Evolutionary conservation across 2,797 vertebrate species (phyloP).

Genomic region (Pipistrellus pipistrellus): DNA sequence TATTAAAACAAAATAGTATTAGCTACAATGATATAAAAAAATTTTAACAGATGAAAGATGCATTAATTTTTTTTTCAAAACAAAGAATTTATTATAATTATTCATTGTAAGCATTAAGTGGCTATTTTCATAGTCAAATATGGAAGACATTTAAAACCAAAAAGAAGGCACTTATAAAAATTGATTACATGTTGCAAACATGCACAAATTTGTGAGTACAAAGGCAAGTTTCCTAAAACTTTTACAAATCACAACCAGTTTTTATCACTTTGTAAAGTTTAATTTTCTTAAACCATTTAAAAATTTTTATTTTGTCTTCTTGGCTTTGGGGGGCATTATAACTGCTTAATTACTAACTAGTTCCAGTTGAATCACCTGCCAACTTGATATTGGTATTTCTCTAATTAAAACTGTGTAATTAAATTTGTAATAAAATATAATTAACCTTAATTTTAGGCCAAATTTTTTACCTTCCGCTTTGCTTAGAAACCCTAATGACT

Average conservation of each 20-base stretch:
- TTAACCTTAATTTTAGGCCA: conserved; percentile 61
- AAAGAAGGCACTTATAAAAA: neutral
- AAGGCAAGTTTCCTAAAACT: neutral
- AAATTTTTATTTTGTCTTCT: neutral
- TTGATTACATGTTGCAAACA: neutral
- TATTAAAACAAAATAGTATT: conserved; percentile 7
- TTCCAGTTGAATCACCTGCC: conserved; percentile 37
- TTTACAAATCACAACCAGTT: neutral
- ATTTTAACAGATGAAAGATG: neutral
- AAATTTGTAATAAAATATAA: conserved; percentile 67
- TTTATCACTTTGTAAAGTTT: neutral
- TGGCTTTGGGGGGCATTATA: conserved; percentile 50
- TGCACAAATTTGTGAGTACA: neutral
- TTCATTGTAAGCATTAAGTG: neutral
- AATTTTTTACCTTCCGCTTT: conserved; percentile 56
- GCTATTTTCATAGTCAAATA: conserved; percentile 37
- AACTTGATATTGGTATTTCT: conserved; percentile 57
- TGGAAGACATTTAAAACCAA: conserved; percentile 39
- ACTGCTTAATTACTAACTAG: conserved; percentile 41
- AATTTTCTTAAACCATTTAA: neutral
- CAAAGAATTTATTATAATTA: neutral
- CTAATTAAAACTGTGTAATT: conserved; percentile 72
- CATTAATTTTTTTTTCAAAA: neutral
- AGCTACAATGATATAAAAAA: neutral
- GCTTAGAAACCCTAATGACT: neutral